Conservation (phyloP, 2,113 vertebrate genomes). For the Rhagologus leucostigma region DNA sequence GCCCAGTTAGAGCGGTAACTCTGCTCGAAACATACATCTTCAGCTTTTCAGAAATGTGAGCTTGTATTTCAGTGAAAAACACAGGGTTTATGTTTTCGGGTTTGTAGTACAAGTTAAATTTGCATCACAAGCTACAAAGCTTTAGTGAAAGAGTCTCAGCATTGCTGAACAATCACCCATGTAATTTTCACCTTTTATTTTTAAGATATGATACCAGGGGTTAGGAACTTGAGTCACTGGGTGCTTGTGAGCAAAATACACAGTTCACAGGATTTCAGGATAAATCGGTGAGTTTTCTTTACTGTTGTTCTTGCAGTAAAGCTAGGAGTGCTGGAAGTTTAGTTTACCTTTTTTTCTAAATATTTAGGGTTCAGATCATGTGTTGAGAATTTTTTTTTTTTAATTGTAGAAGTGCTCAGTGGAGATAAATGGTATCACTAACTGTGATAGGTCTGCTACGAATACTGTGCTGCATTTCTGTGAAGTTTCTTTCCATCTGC, state of each 20-base stretch:
- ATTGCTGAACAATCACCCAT: accelerated
- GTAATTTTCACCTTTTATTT: neutral
- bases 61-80: neutral
- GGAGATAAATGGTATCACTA: neutral
- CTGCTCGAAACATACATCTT: neutral
- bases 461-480: neutral
- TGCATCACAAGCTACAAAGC: neutral
- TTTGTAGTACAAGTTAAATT: neutral
- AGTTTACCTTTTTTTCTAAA: neutral
- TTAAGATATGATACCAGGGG: neutral
- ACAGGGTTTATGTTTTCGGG: neutral
- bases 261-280: neutral
- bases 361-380: neutral
- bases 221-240: neutral
- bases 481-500: neutral
- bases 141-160: neutral
- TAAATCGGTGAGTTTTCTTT: neutral
- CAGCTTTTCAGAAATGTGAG: neutral
- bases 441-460: neutral
- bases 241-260: neutral
- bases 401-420: neutral
- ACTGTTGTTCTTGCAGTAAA: neutral
- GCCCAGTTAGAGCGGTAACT: neutral
- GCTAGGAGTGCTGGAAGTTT: neutral
- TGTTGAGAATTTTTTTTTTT: neutral